Conservation (phyloP, 2,113 vertebrate species). For the Prinia subflava region DNA sequence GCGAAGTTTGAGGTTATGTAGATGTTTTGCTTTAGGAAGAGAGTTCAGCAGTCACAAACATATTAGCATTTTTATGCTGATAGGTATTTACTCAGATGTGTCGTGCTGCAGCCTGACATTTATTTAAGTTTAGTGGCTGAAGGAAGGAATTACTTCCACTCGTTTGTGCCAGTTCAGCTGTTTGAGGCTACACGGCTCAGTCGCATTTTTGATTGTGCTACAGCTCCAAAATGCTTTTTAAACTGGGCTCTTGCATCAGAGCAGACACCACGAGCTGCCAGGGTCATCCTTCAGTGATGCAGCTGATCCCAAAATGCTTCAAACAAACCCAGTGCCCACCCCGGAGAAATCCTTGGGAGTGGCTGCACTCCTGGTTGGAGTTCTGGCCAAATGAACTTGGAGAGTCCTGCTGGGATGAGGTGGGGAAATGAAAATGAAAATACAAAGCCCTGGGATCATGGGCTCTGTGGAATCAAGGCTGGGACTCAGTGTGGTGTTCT, state of each 20-base stretch:
- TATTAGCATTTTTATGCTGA: neutral
- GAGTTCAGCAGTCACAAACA: neutral
- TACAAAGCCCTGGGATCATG: rapidly evolving
- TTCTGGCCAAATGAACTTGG: neutral
- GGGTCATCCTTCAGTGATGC: neutral
- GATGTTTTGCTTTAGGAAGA: neutral
- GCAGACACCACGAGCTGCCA: neutral
- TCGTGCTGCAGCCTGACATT: constrained; percentile 17
- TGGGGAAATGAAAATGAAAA: neutral
- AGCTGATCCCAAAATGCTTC: neutral
- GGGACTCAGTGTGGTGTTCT: neutral
- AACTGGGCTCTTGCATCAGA: neutral
- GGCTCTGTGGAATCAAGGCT: rapidly evolving
- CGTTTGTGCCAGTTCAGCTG: neutral
- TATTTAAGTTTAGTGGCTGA: constrained; percentile 6
- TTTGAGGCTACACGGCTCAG: neutral
- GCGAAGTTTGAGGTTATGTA: neutral
- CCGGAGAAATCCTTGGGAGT: neutral
- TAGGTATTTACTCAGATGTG: neutral
- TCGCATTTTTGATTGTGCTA: neutral
- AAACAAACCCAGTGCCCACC: rapidly evolving
- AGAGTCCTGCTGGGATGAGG: neutral
- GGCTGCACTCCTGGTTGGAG: neutral
- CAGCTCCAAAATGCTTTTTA: neutral
- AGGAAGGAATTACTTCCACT: constrained; percentile 21